Base-by-base conservation (phyloP, 2,888 invertebrate genomes). In the Pardosa pseudoannulata region DNA sequence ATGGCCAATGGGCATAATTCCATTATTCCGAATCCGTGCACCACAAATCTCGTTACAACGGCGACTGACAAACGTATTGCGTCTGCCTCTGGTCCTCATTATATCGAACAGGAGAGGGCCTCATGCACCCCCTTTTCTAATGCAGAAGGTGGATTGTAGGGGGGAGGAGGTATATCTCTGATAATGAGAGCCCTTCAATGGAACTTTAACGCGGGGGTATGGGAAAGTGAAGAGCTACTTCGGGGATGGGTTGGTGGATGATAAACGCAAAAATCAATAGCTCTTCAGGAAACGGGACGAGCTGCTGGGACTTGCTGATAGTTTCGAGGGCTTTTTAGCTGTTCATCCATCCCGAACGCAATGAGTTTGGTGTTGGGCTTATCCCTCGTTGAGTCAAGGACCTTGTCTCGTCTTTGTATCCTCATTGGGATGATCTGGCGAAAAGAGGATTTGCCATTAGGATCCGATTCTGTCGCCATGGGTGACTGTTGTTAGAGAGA, bases 1-100 rank as follows among this genome's bases (percentile, higher is more conserved):
- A 85, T 85, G 78, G 78, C 83, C 78, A 78, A 85, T 85, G 78
- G 72, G 83, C 83, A 85, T 85, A 78, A 85, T 85, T 85, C 83
- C 83, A 85, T 85, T 78, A 85, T 85, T 85, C 83, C 83, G 73
- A 85, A 85, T 85, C 83, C 72, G 83, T 73, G 72, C 78, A 78
- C 83, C 73, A 73, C 83, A 85, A 85, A 85, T 78, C 78, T 85
- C 83, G 83, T 85, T 85, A 79, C 41, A 56, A 56, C 56, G 79
- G 65, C 41, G 29, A 50, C 64, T 74, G 67, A 80, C 67, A 78
- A 78, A 78, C 67, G 72, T 73, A 85, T 73, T 67, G 72, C 71
- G 32, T 68, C 29, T 28, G 50, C 67, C 46, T 28, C 29, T 23
- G 32, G 65, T 29, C 41, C 46, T 79, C 73, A 82, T 82, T 82